Evolutionary conservation across 92 coral and sea anemone species (phyloP).

Genomic region (Scolanthus callimorphus): DNA sequence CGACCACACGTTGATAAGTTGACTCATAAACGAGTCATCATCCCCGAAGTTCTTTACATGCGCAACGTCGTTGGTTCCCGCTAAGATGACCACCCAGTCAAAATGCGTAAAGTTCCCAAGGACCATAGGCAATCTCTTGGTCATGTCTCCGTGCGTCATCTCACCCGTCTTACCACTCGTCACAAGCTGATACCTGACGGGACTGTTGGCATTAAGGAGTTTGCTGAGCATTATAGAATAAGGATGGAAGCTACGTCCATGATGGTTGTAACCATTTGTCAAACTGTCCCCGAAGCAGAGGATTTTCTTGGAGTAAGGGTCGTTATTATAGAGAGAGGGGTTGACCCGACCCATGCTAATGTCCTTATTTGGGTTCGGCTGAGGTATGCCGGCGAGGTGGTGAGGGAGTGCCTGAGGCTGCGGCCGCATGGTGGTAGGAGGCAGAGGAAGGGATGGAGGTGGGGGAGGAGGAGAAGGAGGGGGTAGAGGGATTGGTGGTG

Average conservation of each 20-base stretch:
- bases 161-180: constrained; percentile 88
- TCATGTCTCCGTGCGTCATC: constrained; percentile 99
- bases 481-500: background rate
- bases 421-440: constrained; percentile 1
- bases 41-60: constrained; percentile 99
- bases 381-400: constrained; percentile 1
- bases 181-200: constrained; percentile 45
- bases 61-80: constrained; percentile 99
- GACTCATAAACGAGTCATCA: constrained; percentile 93
- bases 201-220: constrained; percentile 62
- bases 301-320: constrained; percentile 54
- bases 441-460: constrained; percentile 2
- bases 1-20: constrained; percentile 84
- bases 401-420: constrained; percentile 5
- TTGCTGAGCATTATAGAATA: constrained; percentile 75
- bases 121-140: constrained; percentile 80
- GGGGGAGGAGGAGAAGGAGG: constrained; percentile 13
- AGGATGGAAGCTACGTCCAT: constrained; percentile 75
- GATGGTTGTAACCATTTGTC: constrained; percentile 84
- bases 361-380: constrained; percentile 2
- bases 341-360: constrained; percentile 1
- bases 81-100: constrained; percentile 95
- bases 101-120: constrained; percentile 83
- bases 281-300: constrained; percentile 96
- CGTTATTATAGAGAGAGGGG: constrained; percentile 5